These are phyloP conservation scores for Pristionchus pacificus DNA, from an alignment of 1,140 invertebrate species.

Conservation along the genomic window DNA sequence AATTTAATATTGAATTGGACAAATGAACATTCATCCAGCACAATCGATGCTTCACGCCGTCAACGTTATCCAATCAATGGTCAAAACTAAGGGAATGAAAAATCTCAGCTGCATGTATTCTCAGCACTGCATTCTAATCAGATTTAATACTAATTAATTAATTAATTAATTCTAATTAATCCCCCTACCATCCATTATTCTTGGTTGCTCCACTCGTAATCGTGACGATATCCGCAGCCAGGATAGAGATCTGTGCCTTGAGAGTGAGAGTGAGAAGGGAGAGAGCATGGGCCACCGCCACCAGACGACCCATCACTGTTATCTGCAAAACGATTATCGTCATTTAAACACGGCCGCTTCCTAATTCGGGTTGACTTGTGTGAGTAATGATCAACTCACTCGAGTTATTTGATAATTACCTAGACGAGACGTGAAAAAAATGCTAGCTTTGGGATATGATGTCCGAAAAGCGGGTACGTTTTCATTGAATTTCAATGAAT, in stretches of 20 bases:
- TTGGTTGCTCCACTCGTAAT: slow-evolving; percentile 23
- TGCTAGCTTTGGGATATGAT: background rate
- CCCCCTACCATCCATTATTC: background rate
- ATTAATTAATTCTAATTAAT: no score
- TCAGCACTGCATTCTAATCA: no score
- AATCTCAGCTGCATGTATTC: no score
- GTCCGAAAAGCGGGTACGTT: slow-evolving; percentile 14
- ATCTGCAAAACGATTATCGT: slow-evolving; percentile 24
- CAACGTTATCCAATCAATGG: background rate
- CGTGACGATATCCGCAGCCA: slow-evolving; percentile 37
- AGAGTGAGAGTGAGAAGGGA: slow-evolving; percentile 41
- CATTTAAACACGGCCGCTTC: no score
- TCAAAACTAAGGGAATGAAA: background rate
- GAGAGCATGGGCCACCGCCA: slow-evolving; percentile 32
- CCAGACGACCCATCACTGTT: slow-evolving; percentile 32
- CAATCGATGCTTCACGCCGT: background rate
- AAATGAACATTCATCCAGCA: background rate
- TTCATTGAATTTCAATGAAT: slow-evolving; percentile 12
- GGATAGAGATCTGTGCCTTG: slow-evolving; percentile 46
- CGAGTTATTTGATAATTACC: background rate
- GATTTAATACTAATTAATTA: no score
- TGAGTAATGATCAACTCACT: background rate
- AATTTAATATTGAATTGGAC: no score
- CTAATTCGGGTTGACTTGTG: no score
- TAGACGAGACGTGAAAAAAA: background rate